Percentiles rank a stretch among this genome's conserved stretches.
These are phyloP conservation scores for Anodontia alba DNA, from an alignment of 2,888 invertebrate genomes.

Conservation along the genomic window DNA sequence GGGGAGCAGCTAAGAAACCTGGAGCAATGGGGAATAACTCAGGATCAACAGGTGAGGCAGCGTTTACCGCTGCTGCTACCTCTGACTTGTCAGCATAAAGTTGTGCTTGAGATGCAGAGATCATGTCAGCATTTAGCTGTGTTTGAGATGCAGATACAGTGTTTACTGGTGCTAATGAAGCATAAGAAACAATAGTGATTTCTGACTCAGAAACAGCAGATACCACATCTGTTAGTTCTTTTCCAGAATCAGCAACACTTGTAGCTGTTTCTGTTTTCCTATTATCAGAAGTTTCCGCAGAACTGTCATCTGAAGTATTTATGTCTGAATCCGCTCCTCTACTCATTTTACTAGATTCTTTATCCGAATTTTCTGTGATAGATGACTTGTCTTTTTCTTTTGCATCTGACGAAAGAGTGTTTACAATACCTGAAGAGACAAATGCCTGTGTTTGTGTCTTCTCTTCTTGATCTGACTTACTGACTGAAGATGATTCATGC, in stretches of 20 bases:
- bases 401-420: background rate
- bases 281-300: background rate
- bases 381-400: background rate
- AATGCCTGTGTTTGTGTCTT: too few species aligned
- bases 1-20: background rate
- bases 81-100: too few species aligned
- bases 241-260: too few species aligned
- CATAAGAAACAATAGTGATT: background rate
- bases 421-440: too few species aligned
- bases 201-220: background rate
- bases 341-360: background rate
- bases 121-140: too few species aligned
- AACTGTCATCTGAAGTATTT: background rate
- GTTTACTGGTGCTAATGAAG: background rate
- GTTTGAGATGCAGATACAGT: too few species aligned
- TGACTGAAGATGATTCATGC: too few species aligned
- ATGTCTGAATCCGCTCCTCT: background rate
- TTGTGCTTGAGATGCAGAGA: too few species aligned
- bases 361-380: background rate
- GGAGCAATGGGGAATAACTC: background rate
- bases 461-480: too few species aligned
- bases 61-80: too few species aligned
- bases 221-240: too few species aligned
- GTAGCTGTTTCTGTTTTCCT: background rate
- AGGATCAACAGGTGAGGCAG: too few species aligned